These are phyloP conservation scores for Apodemia zela DNA, from an alignment of 2,888 invertebrate genomes.

Conservation along the genomic window DNA sequence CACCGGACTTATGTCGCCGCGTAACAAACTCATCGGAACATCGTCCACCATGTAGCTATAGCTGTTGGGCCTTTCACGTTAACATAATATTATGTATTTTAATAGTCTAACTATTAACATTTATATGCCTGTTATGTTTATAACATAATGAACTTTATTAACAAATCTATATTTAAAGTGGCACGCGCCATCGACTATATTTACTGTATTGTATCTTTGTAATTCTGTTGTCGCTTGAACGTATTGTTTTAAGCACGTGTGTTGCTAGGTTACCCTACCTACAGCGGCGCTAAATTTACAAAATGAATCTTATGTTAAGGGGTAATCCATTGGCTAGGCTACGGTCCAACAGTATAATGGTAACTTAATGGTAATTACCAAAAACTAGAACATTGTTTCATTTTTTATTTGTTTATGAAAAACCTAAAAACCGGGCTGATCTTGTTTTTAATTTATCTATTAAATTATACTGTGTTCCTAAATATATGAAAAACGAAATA, in stretches of 20 bases:
- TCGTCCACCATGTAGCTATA: constrained; percentile 78
- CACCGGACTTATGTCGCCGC: constrained; percentile 59
- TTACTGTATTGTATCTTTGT: constrained; percentile 71
- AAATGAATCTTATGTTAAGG: constrained; percentile 28
- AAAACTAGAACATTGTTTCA: background rate
- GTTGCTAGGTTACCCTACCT: constrained; percentile 66
- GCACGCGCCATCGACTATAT: constrained; percentile 81
- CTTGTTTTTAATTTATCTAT: background rate
- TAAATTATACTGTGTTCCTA: background rate
- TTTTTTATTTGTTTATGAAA: background rate
- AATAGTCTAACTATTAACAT: constrained; percentile 81
- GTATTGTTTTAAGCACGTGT: constrained; percentile 73
- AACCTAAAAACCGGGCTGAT: background rate
- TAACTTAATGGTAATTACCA: background rate
- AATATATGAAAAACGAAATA: background rate
- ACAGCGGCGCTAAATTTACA: constrained; percentile 57
- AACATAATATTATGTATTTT: constrained; percentile 77
- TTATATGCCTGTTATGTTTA: constrained; percentile 81
- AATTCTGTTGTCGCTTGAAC: constrained; percentile 74
- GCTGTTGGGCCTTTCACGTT: constrained; percentile 79
- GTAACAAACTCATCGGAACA: constrained; percentile 76
- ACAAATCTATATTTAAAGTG: constrained; percentile 61
- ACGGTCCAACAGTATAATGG: background rate
- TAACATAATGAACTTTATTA: constrained; percentile 78
- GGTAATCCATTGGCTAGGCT: background rate